Evolutionary conservation across 2,113 vertebrate genomes (phyloP), one percentile per base, ranked within the genome.

Genomic region (Amblyornis subalaris): DNA sequence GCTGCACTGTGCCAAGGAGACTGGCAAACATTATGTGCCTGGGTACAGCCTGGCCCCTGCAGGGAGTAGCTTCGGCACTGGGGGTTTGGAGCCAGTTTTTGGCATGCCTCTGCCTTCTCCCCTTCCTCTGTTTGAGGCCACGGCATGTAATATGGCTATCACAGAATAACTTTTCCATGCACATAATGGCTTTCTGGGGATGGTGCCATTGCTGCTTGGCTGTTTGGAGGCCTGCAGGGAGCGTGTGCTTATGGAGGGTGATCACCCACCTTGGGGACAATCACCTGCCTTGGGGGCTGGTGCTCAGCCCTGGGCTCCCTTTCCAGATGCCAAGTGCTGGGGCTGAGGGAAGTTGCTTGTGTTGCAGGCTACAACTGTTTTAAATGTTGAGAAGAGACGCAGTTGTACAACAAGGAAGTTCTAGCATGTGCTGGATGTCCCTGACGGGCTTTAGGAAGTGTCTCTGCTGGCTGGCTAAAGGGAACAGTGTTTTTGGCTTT

Each of bases 201-300:
- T 0, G 0, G 12, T 44, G 67, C 70, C 60, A 14, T 44, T 40
- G 58, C 8, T 7, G 42, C 38, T 36, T 17, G 48, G 61, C 70
- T 76, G 48, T 53, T 79, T 3, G 33, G 26, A 69, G 48, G 29
- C 61, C 66, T 51, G 35, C 47, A 40, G 65, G 35, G 15, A 31
- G 7, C 0, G 0, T 16, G 18, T 29, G 35, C 0, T 3, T 47
- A 29, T 10, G 17, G 28, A 22, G 31, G 6, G 6, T 1, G 3
- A 14, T 20, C 17, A 9, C 9, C 44, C 28, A 19, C 31, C 20
- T 7, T 14, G 4, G 26, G 28, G 42, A 42, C 42, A 9, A 42
- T 38, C 36, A 38, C 36, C 36, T 38, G 36, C 36, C 22, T 7
- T 17, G 5, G 26, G 26, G 42, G 17, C 36, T 17, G 33, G 25